Evolutionary conservation across 1,140 invertebrate genomes (phyloP), one percentile per base, ranked within the genome.

Genomic region (Lasioglossum albipes): DNA sequence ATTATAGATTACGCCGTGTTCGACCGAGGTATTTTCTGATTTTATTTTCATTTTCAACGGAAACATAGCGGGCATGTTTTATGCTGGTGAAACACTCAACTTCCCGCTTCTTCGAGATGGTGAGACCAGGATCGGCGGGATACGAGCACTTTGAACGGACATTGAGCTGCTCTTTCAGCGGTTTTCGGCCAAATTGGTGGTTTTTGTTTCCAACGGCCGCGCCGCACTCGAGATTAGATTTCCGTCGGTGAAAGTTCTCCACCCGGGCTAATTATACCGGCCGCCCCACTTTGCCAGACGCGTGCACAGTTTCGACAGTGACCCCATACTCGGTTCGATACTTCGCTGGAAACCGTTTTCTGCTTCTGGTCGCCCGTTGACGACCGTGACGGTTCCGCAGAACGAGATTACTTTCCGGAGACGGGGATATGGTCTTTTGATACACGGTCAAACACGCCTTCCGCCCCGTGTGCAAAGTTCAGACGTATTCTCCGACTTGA

Each of bases 101-200:
- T 59, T 59, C 18, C 57, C 7, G 7, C 18, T n/a, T 9, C 7
- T n/a, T 59, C 57, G 57, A n/a, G 57, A 59, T 9, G 7, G 13
- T 13, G n/a, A 13, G 62, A 36, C 49, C 42, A 12, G n/a, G 31
- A 27, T 54, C 22, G 57, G 4, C 31, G 36, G 54, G 45, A 71
- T 71, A 82, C 62, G 81, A 82, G 67, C 68, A 22, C 83, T 85
- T 83, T 85, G 79, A 83, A 52, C 61, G 22, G 45, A 79, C 75
- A 68, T 27, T 22, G 57, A 49, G 52, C 61, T 69, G 66, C 49
- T 68, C 68, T 82, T 78, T 77, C 79, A 69, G 65, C 72, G 84
- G 84, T 80, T 86, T 86, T 86, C 77, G 31, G 74, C 77, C 42
- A 86, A 86, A 87, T 86, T 86, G 85, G 77, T 75, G 84, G 85